Percentiles rank a stretch among this genome's conserved stretches.
Evolutionary conservation across 2,113 vertebrate genomes (phyloP).

Genomic region (Coptodon rendalli): DNA sequence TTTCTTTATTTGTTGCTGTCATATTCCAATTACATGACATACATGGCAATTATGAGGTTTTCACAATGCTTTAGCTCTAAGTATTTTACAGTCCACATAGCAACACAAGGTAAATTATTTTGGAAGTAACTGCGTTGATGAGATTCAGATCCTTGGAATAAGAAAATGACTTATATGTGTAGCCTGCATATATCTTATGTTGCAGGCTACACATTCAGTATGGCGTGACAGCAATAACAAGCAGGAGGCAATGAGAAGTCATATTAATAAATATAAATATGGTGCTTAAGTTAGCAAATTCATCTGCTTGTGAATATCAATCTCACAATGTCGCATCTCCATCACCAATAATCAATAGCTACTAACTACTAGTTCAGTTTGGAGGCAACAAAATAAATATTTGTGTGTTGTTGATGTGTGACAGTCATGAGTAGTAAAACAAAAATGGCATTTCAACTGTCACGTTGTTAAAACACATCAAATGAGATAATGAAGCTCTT

Average conservation of each 20-base stretch:
- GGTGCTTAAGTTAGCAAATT: slow-evolving; percentile 33
- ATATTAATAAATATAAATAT: slow-evolving; percentile 46
- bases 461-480: slow-evolving; percentile 28
- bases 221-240: background rate
- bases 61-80: background rate
- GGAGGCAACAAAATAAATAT: background rate
- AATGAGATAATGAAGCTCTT: slow-evolving; percentile 55
- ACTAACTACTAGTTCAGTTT: background rate
- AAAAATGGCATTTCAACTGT: slow-evolving; percentile 36
- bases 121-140: background rate
- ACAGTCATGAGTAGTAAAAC: background rate
- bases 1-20: background rate
- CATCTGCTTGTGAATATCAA: slow-evolving; percentile 25
- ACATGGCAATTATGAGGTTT: background rate
- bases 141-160: background rate
- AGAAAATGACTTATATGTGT: background rate
- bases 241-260: background rate
- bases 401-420: background rate
- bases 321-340: background rate
- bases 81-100: background rate
- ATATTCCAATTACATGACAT: background rate
- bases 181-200: background rate
- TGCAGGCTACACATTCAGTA: background rate
- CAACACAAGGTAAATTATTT: background rate
- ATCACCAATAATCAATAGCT: slow-evolving; percentile 48